Percentiles rank a stretch among this genome's conserved stretches.
Evolutionary conservation across 2,888 invertebrate species (phyloP).

Genomic region (Apeira syringaria): DNA sequence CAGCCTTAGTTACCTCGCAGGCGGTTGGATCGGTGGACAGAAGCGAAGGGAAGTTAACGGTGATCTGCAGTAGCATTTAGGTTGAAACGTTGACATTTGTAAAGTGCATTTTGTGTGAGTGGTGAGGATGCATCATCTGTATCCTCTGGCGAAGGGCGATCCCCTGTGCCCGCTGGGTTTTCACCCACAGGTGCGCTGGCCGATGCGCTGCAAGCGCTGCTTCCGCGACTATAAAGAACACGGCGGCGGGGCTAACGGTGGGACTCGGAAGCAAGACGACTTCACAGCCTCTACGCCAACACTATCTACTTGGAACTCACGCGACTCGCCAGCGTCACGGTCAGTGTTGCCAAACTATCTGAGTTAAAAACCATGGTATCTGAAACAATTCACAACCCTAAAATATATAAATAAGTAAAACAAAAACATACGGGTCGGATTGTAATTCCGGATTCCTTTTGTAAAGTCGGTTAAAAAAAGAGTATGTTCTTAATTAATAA

Average conservation of each 20-base stretch:
- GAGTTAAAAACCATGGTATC: background rate
- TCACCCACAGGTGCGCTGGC: slow-evolving; percentile 97
- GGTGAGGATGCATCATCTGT: slow-evolving; percentile 87
- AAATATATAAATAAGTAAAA: too few relatives aligned
- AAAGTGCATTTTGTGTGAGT: slow-evolving; percentile 69
- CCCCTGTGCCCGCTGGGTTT: slow-evolving; percentile 96
- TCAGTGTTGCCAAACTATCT: slow-evolving; percentile 43
- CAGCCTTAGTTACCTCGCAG: slow-evolving; percentile 42
- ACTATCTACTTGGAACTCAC: slow-evolving; percentile 86
- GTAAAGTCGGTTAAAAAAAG: too few relatives aligned
- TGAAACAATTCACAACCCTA: too few relatives aligned
- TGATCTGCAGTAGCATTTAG: slow-evolving; percentile 64
- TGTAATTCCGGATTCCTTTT: too few relatives aligned
- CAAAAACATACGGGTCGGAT: too few relatives aligned
- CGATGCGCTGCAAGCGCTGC: slow-evolving; percentile 96
- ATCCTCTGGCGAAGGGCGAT: slow-evolving; percentile 92
- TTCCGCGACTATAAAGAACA: slow-evolving; percentile 97
- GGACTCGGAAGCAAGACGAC: slow-evolving; percentile 86
- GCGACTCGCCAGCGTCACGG: slow-evolving; percentile 85
- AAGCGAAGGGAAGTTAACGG: slow-evolving; percentile 45
- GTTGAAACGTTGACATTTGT: slow-evolving; percentile 64
- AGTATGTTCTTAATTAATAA: too few relatives aligned
- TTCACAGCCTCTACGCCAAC: slow-evolving; percentile 91
- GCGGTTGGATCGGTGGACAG: slow-evolving; percentile 33
- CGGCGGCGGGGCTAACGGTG: slow-evolving; percentile 85